These are phyloP conservation scores for Phalanger gymnotis DNA, from an alignment of 2,797 vertebrate genomes.

Conservation along the genomic window DNA sequence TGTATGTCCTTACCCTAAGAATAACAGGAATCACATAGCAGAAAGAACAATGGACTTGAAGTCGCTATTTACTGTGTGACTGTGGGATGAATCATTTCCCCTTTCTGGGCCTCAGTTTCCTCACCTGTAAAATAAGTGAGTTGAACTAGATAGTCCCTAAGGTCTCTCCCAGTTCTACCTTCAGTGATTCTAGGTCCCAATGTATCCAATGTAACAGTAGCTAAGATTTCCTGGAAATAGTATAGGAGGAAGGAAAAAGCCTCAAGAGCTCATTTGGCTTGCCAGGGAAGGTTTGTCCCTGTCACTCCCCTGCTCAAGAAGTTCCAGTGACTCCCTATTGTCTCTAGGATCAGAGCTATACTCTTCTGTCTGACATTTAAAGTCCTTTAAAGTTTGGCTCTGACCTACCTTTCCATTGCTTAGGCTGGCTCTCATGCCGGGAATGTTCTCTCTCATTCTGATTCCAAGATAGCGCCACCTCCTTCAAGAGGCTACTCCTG, in stretches of 20 bases:
- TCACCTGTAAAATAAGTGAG: background rate
- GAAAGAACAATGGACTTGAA: background rate
- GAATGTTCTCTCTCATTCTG: background rate
- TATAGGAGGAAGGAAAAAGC: background rate
- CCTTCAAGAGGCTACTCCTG: background rate
- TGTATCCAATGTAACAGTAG: background rate
- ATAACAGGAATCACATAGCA: background rate
- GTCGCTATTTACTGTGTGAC: background rate
- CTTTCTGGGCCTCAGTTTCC: background rate
- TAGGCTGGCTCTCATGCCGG: background rate
- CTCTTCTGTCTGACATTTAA: background rate
- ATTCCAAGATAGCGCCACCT: background rate
- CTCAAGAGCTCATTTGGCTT: background rate
- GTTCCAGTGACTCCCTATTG: background rate
- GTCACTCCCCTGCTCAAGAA: background rate
- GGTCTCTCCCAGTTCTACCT: background rate
- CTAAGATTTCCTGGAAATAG: background rate
- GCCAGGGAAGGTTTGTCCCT: background rate
- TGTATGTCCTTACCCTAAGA: background rate
- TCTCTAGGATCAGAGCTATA: background rate
- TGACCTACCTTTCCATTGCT: background rate
- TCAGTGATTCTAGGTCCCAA: background rate
- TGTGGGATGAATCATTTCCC: background rate
- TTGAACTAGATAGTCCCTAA: background rate
- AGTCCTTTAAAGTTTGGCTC: background rate